Evolutionary conservation across 1,140 invertebrate genomes (phyloP).

Genomic region (Drosophila navojoa): DNA sequence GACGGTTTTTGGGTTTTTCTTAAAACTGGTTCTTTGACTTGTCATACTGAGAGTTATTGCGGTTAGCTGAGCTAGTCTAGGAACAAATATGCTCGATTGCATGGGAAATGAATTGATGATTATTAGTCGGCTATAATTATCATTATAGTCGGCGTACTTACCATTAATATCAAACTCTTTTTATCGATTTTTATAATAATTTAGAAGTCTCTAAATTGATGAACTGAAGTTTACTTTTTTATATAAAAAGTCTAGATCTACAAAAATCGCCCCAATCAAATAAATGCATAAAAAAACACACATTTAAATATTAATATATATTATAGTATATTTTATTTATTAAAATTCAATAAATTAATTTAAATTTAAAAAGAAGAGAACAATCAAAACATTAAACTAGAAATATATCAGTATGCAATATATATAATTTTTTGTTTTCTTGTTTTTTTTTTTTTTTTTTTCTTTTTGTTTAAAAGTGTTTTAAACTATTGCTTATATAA

Average conservation of each 20-base stretch:
- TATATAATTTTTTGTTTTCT: conserved; percentile 37
- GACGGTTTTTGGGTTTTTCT: conserved; percentile 19
- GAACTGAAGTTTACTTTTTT: no score
- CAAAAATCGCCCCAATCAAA: no score
- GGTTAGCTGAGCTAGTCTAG: background rate
- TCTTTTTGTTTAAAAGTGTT: conserved; percentile 63
- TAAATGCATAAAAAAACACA: background rate
- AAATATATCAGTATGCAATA: conserved; percentile 66
- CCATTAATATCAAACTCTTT: no score
- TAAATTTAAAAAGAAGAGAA: conserved; percentile 74
- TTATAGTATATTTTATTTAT: conserved; percentile 60
- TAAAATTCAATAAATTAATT: conserved; percentile 81
- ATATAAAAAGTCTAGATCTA: no score
- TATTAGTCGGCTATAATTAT: no score
- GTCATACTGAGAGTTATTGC: background rate
- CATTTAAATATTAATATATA: conserved; percentile 4
- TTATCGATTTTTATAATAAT: no score
- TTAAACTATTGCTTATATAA: conserved; percentile 77
- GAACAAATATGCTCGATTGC: background rate
- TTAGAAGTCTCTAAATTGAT: no score
- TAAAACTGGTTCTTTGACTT: background rate
- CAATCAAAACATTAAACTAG: conserved; percentile 80
- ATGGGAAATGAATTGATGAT: background rate
- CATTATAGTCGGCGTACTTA: no score
- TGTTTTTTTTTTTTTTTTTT: conserved; percentile 24